Conservation (phyloP, 2,888 invertebrate genomes). For the Ferdinandea cuprea region DNA sequence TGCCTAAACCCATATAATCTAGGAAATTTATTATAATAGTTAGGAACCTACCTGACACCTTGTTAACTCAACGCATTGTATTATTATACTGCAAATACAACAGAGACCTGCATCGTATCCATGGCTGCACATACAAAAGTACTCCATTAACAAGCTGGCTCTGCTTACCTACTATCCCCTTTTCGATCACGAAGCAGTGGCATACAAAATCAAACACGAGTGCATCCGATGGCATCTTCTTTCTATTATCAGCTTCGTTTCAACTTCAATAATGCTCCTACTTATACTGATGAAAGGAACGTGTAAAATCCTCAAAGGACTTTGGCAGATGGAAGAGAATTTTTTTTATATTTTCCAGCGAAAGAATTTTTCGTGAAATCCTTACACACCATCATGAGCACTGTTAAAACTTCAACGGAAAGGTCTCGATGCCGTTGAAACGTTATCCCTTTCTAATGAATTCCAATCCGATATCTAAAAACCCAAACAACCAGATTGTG, state of each 20-base stretch:
- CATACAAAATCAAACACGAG: background rate
- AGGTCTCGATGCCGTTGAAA: constrained; percentile 2
- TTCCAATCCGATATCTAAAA: constrained; percentile 37
- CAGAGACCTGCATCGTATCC: constrained; percentile 1
- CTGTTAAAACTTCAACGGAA: background rate
- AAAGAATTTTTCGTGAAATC: constrained; percentile 7
- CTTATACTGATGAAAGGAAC: constrained; percentile 42
- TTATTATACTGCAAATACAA: background rate
- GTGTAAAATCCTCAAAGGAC: constrained; percentile 33
- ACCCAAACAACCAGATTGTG: constrained; percentile 41
- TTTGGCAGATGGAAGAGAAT: background rate
- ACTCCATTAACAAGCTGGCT: constrained; percentile 30
- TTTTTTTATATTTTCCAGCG: constrained; percentile 1
- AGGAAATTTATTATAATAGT: background rate
- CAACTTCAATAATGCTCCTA: constrained; percentile 1
- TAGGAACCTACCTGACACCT: constrained; percentile 5
- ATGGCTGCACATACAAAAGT: constrained; percentile 1
- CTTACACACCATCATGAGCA: background rate
- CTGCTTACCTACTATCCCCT: background rate
- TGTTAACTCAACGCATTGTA: background rate
- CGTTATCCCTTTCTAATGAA: constrained; percentile 43
- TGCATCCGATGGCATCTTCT: constrained; percentile 26
- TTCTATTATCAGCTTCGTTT: constrained; percentile 9
- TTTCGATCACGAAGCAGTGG: constrained; percentile 5
- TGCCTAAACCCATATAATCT: background rate